These are phyloP conservation scores for Acipenser transmontanus DNA, from an alignment of 2,797 vertebrate genomes.

Conservation along the genomic window DNA sequence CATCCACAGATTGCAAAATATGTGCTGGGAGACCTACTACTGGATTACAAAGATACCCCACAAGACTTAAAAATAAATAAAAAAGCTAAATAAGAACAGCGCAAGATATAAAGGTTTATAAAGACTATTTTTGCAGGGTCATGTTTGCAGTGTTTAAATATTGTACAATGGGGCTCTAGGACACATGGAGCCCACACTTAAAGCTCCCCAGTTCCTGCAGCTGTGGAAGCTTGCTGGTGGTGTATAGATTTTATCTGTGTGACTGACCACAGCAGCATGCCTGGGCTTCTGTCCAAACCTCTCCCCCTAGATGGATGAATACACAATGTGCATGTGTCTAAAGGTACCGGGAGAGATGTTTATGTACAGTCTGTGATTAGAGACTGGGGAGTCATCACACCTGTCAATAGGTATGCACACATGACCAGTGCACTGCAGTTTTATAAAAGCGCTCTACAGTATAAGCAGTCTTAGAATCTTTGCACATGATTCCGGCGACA, in stretches of 20 bases:
- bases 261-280: not conserved
- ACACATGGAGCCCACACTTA: too few relatives aligned
- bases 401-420: not conserved
- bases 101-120: too few relatives aligned
- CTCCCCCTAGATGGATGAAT: not conserved
- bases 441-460: not conserved
- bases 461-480: not conserved
- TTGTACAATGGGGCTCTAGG: too few relatives aligned
- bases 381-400: not conserved
- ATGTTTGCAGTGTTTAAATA: too few relatives aligned
- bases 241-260: not conserved
- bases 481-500: not conserved
- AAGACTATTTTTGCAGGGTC: too few relatives aligned
- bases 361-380: not conserved
- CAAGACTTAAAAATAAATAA: too few relatives aligned
- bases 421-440: not conserved
- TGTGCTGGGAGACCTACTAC: too few relatives aligned
- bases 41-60: too few relatives aligned
- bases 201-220: not conserved
- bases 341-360: not conserved
- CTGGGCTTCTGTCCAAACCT: conserved; percentile 4
- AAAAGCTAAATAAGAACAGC: too few relatives aligned
- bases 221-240: conserved; percentile 2
- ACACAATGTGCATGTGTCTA: not conserved
- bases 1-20: too few relatives aligned